phyloP scores from a whole-genome alignment of 2,797 vertebrate species.

The Setipinna tenuifilis region DNA sequence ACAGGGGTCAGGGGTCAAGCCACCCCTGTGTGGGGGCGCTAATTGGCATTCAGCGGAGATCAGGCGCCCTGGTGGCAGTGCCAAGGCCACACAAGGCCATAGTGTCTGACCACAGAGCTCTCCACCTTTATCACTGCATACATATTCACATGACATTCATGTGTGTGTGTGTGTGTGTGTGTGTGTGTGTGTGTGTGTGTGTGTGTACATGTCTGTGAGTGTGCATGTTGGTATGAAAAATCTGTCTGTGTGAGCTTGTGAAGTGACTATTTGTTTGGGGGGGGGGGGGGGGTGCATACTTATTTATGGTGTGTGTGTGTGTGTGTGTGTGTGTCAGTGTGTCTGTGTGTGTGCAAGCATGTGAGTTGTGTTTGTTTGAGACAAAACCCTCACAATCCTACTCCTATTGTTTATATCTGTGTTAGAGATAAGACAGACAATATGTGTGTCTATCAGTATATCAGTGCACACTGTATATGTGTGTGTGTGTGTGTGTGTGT shows the following conservation, averaged over 20 bases:
- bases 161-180: slow-evolving; percentile 58
- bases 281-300: background rate
- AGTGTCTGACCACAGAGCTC: slow-evolving; percentile 60
- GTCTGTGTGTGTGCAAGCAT: slow-evolving; percentile 25
- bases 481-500: slow-evolving; percentile 16
- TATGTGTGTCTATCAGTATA: background rate
- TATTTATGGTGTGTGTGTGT: background rate
- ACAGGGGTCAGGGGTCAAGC: slow-evolving; percentile 40
- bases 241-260: too few relatives aligned
- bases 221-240: too few relatives aligned
- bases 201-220: background rate
- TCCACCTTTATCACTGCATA: slow-evolving; percentile 83
- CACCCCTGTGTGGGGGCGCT: slow-evolving; percentile 49
- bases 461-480: background rate
- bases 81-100: slow-evolving; percentile 47
- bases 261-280: too few relatives aligned
- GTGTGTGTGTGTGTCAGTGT: background rate
- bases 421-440: background rate
- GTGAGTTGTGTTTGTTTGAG: slow-evolving; percentile 23
- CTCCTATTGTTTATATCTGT: background rate
- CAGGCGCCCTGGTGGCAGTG: slow-evolving; percentile 50
- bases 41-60: slow-evolving; percentile 68
- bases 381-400: slow-evolving; percentile 32
- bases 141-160: slow-evolving; percentile 87
- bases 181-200: slow-evolving; percentile 10